phyloP scores from a whole-genome alignment of 1,140 invertebrate species.

The Ostrea denselamellosa region DNA sequence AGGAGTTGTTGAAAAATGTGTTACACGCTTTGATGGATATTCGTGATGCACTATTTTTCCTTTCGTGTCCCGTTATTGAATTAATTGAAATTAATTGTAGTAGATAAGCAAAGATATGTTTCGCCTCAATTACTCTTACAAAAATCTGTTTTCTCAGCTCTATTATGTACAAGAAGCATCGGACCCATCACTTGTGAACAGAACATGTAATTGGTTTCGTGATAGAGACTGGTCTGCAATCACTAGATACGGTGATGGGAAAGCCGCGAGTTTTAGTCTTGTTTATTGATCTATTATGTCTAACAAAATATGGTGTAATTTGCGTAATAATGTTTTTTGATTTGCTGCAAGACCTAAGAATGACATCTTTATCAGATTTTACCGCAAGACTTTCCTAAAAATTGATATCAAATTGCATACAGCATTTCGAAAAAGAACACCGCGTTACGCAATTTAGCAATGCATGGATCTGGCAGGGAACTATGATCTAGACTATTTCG shows the following conservation, averaged over 20 bases:
- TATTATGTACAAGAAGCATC: slow-evolving; percentile 33
- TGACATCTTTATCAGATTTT: slow-evolving; percentile 32
- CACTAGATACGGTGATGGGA: neutral
- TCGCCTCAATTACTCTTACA: slow-evolving; percentile 31
- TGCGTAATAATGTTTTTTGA: slow-evolving; percentile 37
- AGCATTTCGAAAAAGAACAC: slow-evolving; percentile 14
- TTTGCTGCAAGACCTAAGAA: slow-evolving; percentile 26
- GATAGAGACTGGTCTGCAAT: neutral
- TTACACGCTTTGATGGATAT: neutral
- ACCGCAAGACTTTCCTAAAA: slow-evolving; percentile 32
- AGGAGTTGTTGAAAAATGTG: neutral
- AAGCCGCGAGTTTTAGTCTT: neutral
- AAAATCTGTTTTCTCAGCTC: slow-evolving; percentile 32
- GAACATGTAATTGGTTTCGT: slow-evolving; percentile 31
- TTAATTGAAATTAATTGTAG: slow-evolving; percentile 38
- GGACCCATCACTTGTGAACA: slow-evolving; percentile 34
- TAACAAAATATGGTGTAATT: slow-evolving; percentile 37
- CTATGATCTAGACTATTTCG: neutral
- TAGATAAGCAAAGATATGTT: slow-evolving; percentile 31
- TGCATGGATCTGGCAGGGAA: neutral
- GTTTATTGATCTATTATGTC: slow-evolving; percentile 33
- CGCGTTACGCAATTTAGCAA: neutral
- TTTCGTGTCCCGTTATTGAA: neutral
- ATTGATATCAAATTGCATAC: slow-evolving; percentile 20
- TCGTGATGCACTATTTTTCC: slow-evolving; percentile 5